phyloP scores from a whole-genome alignment of 2,888 invertebrate species.

The Aspidiotus rigidus region DNA sequence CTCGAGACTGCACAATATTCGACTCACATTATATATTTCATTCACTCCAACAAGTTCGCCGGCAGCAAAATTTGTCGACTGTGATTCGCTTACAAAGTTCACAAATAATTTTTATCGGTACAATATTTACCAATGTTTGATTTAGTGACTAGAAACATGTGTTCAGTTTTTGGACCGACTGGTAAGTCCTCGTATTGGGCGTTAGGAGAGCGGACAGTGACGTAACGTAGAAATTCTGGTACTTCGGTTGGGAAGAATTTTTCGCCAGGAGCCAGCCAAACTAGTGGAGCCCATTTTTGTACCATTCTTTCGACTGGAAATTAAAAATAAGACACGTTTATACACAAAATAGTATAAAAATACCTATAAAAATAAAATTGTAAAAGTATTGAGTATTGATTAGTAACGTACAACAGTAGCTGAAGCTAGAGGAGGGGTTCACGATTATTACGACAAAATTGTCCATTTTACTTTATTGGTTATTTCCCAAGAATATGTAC shows the following conservation, averaged over 20 bases:
- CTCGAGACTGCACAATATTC: too few relatives aligned
- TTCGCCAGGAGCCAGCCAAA: slow-evolving; percentile 58
- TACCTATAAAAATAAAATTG: background rate
- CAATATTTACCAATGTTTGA: slow-evolving; percentile 43
- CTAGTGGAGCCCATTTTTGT: slow-evolving; percentile 55
- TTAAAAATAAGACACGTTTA: background rate
- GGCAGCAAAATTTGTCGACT: too few relatives aligned
- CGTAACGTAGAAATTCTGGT: slow-evolving; percentile 53
- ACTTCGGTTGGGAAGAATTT: slow-evolving; percentile 54
- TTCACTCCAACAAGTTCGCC: too few relatives aligned
- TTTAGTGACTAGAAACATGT: slow-evolving; percentile 48
- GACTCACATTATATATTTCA: too few relatives aligned
- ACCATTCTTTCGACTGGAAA: slow-evolving; percentile 44
- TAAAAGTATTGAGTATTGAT: background rate
- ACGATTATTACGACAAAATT: too few relatives aligned
- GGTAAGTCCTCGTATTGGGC: slow-evolving; percentile 37
- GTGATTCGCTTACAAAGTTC: too few relatives aligned
- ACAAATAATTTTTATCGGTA: too few relatives aligned
- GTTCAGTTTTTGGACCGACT: slow-evolving; percentile 42
- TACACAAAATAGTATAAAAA: background rate
- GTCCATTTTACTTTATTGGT: too few relatives aligned
- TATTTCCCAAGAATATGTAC: too few relatives aligned
- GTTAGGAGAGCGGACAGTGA: slow-evolving; percentile 40
- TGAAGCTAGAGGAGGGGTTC: too few relatives aligned
- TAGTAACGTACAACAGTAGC: too few relatives aligned